Evolutionary conservation across 2,797 vertebrate species (phyloP).

Genomic region (Fistularia commersonii): DNA sequence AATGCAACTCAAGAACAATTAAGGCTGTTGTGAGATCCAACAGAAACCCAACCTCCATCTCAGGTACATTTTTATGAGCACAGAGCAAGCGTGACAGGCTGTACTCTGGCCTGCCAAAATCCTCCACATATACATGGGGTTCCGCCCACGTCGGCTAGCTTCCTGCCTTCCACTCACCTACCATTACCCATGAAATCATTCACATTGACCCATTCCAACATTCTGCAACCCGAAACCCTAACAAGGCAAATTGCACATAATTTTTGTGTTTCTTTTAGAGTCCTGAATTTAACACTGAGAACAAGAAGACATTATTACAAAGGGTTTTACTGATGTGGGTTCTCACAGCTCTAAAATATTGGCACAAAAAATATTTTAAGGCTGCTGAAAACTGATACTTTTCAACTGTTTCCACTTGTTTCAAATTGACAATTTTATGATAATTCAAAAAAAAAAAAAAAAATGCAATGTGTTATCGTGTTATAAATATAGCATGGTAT

Average conservation of each 20-base stretch:
- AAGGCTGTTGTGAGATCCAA: constrained; percentile 47
- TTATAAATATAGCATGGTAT: constrained; percentile 2
- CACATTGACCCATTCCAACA: constrained; percentile 55
- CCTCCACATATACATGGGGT: constrained; percentile 37
- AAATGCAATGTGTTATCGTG: not conserved
- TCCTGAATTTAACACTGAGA: constrained; percentile 31
- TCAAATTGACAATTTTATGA: constrained; percentile 23
- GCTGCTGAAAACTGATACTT: constrained; percentile 25
- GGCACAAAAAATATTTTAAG: constrained; percentile 10
- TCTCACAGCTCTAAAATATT: constrained; percentile 6
- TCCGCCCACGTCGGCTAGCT: constrained; percentile 49
- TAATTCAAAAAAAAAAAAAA: constrained; percentile 1
- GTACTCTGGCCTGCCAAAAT: constrained; percentile 49
- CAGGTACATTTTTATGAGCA: constrained; percentile 70
- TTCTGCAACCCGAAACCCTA: constrained; percentile 60
- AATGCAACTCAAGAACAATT: constrained; percentile 63
- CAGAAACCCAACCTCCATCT: constrained; percentile 56
- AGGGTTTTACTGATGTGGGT: constrained; percentile 28
- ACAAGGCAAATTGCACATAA: constrained; percentile 61
- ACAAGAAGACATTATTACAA: constrained; percentile 38
- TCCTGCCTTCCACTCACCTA: constrained; percentile 61
- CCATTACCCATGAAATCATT: constrained; percentile 64
- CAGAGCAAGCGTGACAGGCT: constrained; percentile 63
- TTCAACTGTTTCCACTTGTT: constrained; percentile 26
- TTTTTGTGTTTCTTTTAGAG: constrained; percentile 51